Evolutionary conservation across 30 jellyfish, hydroid and myxozoan genomes (phyloP), one percentile per base, ranked within the genome.

Genomic region (Chironex yamaguchii): DNA sequence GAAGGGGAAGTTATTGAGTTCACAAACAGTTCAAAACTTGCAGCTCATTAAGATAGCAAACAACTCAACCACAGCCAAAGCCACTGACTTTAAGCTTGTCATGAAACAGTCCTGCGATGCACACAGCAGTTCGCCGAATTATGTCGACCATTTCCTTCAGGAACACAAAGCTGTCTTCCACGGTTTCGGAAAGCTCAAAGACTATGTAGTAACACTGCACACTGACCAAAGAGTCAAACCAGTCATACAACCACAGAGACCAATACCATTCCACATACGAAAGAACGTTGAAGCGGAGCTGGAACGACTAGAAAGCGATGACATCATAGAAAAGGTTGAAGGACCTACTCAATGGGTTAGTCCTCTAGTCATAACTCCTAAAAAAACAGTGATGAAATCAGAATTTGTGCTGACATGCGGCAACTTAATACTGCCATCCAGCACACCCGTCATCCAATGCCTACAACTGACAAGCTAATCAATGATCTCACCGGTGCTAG

Each of bases 281-380:
- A 86, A 86, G 36, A 51, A 54, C 20, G 85, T 86, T 22, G 68
- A 67, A 0, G 70, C 21, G 1, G 94, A 87, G 67, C 36, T 87
- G 24, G 52, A 76, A 29, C 81, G 81, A 23, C 89, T 87, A 21
- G 94, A 76, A 58, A 63, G 79, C 36, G 89, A 72, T 11, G 96
- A 79, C 94, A 79, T 87, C 4, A 87, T 87, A 32, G 96, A 87
- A 65, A 24, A 66, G 32, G 96, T 67, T 21, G 89, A 77, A 23
- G 89, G 94, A 77, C 90, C 94, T 25, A 91, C 89, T 50, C 79
- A 67, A 31, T 88, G 97, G 90, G 83, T 81, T 13, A 66, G 91
- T 33, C 67, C 67, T 81, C 14, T 42, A 11, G n/a, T 9, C n/a
- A 42, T 42, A 11, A 42, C 62, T 42, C 94, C 58, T 67, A 80